Percentiles rank a stretch among this genome's conserved stretches.
These are phyloP conservation scores for Dromococcyx pavoninus DNA, from an alignment of 2,797 vertebrate species.

Conservation along the genomic window DNA sequence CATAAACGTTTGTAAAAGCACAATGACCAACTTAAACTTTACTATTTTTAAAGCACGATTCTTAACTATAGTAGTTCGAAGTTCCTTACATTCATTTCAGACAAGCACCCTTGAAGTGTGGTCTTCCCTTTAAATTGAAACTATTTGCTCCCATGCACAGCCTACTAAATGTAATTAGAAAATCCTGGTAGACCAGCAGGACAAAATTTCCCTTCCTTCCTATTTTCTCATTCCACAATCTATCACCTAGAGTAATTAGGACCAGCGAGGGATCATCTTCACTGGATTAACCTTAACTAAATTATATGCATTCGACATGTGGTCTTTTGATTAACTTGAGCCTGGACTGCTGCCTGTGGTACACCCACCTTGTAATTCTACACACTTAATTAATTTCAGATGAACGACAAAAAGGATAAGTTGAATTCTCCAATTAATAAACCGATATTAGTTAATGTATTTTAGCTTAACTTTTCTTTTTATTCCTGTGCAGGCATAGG, in stretches of 20 bases:
- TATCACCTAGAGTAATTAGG: slow-evolving; percentile 86
- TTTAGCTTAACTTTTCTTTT: slow-evolving; percentile 69
- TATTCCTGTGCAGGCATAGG: slow-evolving; percentile 9
- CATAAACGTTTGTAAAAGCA: neutral
- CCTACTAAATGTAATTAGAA: slow-evolving; percentile 92
- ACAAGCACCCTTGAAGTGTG: slow-evolving; percentile 66
- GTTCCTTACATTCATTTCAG: slow-evolving; percentile 36
- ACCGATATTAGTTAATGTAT: slow-evolving; percentile 66
- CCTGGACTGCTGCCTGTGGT: slow-evolving; percentile 76
- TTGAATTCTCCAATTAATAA: slow-evolving; percentile 81
- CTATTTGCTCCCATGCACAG: slow-evolving; percentile 86
- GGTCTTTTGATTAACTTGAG: slow-evolving; percentile 86
- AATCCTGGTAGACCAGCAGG: slow-evolving; percentile 80
- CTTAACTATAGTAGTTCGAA: neutral
- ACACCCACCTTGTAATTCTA: slow-evolving; percentile 85
- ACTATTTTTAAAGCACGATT: neutral
- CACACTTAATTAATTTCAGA: slow-evolving; percentile 87
- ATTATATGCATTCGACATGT: slow-evolving; percentile 84
- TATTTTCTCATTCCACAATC: slow-evolving; percentile 80
- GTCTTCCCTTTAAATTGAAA: slow-evolving; percentile 79
- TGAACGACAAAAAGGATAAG: slow-evolving; percentile 74
- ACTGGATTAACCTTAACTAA: slow-evolving; percentile 87
- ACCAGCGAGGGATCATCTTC: slow-evolving; percentile 83
- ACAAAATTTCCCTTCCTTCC: slow-evolving; percentile 82
- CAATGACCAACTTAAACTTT: neutral